Base-by-base conservation (phyloP, 1,140 invertebrate species). In the Drosophila pachea region DNA sequence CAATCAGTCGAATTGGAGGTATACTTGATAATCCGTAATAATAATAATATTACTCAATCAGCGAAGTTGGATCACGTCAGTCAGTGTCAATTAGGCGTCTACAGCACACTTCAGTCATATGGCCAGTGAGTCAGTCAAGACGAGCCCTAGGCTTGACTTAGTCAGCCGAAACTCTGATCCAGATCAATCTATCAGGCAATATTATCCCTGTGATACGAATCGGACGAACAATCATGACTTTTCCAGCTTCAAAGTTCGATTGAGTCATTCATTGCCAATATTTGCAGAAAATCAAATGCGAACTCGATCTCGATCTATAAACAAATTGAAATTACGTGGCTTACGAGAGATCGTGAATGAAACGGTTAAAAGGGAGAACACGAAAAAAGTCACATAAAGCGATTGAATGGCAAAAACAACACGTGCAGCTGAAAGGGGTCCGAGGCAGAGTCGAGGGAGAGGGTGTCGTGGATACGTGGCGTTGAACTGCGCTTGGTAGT, bases 341-440 rank as follows among this genome's bases (percentile, higher is more conserved):
- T 45, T 45, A 22, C 29, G 8, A 8, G 9, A 48, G 35, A 38
- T 22, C 38, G 35, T 40, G 52, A 55, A 36, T 31, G 33, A 63
- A 63, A 54, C 38, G 33, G 31, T 42, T 31, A 40, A 63, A 63
- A 45, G 8, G 31, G 43, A 9, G 35, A 50, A 59, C 8, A 49
- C 8, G n/a, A 14, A 49, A 50, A 69, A 63, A 68, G 60, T 63
- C 66, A 64, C 60, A 68, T 55, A 64, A 42, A 50, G 16, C n/a
- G 35, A 50, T 9, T 29, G 31, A 29, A 53, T 29, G 36, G 35
- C 47, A 59, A 56, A 16, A 36, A 12, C 43, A 66, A 49, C 43
- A 64, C 60, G 61, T 68, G 61, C 48, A 53, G n/a, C 7, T 11
- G 29, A 3, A 42, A 12, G 14, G 52, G 36, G 5, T 50, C 36